Percentiles rank a stretch among this genome's conserved stretches.
phyloP scores from a whole-genome alignment of 2,888 invertebrate genomes.

The Cyaniris semiargus region DNA sequence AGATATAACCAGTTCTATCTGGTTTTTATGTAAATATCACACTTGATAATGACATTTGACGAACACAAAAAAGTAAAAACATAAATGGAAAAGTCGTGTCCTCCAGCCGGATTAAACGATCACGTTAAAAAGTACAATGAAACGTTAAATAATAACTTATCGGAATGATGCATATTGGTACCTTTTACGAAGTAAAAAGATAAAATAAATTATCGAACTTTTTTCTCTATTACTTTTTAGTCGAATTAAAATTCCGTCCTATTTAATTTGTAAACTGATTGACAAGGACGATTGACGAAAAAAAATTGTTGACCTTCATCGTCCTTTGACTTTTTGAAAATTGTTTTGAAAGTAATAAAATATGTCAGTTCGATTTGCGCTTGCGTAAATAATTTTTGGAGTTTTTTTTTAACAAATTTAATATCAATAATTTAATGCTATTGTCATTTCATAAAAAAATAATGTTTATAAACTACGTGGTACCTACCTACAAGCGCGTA shows the following conservation, averaged over 20 bases:
- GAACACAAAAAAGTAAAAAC: slow-evolving; percentile 14
- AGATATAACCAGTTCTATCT: slow-evolving; percentile 34
- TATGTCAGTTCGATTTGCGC: slow-evolving; percentile 14
- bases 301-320: slow-evolving; percentile 17
- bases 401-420: background rate
- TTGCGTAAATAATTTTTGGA: slow-evolving; percentile 1
- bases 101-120: background rate
- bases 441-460: background rate
- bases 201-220: no score
- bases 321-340: slow-evolving; percentile 24
- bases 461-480: background rate
- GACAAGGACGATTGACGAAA: background rate
- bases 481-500: background rate
- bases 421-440: background rate
- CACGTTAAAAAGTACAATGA: slow-evolving; percentile 2
- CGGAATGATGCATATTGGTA: no score
- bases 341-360: no score
- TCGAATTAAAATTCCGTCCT: background rate
- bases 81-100: slow-evolving; percentile 19
- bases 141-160: background rate
- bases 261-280: background rate
- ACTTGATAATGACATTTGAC: slow-evolving; percentile 25
- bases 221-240: background rate
- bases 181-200: no score
- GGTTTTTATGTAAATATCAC: slow-evolving; percentile 31